phyloP scores from a whole-genome alignment of 2,888 invertebrate species.

The Toxonevra muliebris region DNA sequence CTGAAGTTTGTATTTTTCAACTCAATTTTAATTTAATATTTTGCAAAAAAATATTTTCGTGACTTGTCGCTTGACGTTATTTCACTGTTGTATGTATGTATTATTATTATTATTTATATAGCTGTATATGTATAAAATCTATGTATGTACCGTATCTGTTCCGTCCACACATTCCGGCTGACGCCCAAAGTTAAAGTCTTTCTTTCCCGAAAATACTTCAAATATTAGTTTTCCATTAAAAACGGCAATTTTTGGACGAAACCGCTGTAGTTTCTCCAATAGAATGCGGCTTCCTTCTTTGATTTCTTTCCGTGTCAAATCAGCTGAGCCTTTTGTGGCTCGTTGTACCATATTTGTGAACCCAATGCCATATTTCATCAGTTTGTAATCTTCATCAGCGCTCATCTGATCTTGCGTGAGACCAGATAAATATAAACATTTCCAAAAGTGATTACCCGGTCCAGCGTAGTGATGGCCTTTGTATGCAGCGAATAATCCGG shows the following conservation, averaged over 20 bases:
- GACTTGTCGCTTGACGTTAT: too few species aligned
- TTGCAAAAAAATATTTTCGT: too few species aligned
- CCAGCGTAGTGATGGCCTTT: slow-evolving; percentile 99
- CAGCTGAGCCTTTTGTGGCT: slow-evolving; percentile 95
- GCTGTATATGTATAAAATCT: too few species aligned
- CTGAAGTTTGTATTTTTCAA: not conserved
- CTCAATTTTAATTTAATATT: not conserved
- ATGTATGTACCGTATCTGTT: slow-evolving; percentile 85
- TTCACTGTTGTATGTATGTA: not conserved
- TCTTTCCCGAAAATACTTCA: slow-evolving; percentile 96
- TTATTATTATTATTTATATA: not conserved
- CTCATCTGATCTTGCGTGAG: slow-evolving; percentile 95
- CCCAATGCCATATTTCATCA: slow-evolving; percentile 93
- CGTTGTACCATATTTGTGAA: slow-evolving; percentile 98
- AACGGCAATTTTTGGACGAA: slow-evolving; percentile 94
- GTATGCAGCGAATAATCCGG: slow-evolving; percentile 95
- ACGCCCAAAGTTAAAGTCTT: slow-evolving; percentile 95
- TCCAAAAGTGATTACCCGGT: slow-evolving; percentile 99
- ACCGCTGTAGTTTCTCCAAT: slow-evolving; percentile 88
- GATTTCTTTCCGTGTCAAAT: slow-evolving; percentile 92
- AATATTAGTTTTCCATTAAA: slow-evolving; percentile 99
- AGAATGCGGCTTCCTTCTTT: slow-evolving; percentile 91
- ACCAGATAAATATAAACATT: slow-evolving; percentile 93
- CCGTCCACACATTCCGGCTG: slow-evolving; percentile 94
- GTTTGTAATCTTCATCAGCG: slow-evolving; percentile 94